Conservation (phyloP, 2,113 vertebrate species). For the Arvicanthis niloticus region DNA sequence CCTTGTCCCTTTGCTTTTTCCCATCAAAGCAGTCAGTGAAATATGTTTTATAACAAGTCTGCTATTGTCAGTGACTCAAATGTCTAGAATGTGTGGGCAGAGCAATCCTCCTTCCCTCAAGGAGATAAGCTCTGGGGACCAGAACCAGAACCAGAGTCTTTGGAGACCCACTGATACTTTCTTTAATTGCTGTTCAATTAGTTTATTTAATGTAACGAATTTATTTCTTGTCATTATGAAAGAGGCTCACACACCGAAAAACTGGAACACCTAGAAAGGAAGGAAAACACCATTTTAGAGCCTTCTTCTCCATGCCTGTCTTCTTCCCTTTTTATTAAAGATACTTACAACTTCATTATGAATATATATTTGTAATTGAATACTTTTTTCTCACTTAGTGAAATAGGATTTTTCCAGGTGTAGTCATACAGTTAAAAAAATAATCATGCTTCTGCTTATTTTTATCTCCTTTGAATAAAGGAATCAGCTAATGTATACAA, state of each 20-base stretch:
- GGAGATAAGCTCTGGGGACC: background rate
- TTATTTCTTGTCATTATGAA: constrained; percentile 49
- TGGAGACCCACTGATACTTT: background rate
- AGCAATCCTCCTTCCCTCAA: background rate
- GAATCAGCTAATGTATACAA: background rate
- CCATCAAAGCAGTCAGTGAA: background rate
- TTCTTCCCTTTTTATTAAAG: background rate
- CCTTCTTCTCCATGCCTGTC: background rate
- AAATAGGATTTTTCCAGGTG: background rate
- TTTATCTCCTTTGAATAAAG: constrained; percentile 11
- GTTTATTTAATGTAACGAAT: constrained; percentile 40
- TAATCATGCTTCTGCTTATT: background rate
- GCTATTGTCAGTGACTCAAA: background rate
- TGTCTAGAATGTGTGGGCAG: background rate
- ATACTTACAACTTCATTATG: background rate
- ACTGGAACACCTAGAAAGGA: background rate
- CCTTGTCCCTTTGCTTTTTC: background rate
- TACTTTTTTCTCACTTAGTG: background rate
- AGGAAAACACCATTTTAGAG: background rate
- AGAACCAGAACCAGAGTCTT: background rate
- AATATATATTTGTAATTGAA: constrained; percentile 37
- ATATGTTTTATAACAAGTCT: background rate
- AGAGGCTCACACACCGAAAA: constrained; percentile 35
- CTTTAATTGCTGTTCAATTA: constrained; percentile 6
- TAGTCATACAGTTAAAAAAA: constrained; percentile 62